Evolutionary conservation across 1,140 invertebrate species (phyloP).

Genomic region (Coenobita brevimanus): DNA sequence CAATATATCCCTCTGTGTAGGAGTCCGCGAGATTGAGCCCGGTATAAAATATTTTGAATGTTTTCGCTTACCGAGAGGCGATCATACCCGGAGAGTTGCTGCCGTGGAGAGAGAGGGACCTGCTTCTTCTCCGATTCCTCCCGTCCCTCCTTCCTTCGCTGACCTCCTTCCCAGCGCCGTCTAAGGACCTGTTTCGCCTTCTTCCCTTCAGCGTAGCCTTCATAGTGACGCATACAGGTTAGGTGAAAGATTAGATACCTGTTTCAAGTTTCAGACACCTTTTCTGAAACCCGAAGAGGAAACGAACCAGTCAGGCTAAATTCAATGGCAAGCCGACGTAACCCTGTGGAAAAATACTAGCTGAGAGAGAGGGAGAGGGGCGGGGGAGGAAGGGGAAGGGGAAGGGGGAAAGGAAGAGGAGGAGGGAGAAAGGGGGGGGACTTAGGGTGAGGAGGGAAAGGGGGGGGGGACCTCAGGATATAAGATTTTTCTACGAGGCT

Average conservation of each 20-base stretch:
- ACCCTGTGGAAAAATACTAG: too few species aligned
- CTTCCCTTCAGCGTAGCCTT: neutral
- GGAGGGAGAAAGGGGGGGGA: neutral
- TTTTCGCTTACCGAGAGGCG: slow-evolving; percentile 43
- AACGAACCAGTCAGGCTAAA: too few species aligned
- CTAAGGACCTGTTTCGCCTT: neutral
- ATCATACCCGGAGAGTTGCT: slow-evolving; percentile 45
- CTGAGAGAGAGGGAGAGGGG: slow-evolving; percentile 18
- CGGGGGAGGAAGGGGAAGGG: neutral
- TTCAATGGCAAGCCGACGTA: too few species aligned
- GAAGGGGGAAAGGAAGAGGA: neutral
- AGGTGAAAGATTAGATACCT: too few species aligned
- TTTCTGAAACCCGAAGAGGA: neutral
- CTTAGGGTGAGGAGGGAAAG: neutral
- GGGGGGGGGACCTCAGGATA: neutral
- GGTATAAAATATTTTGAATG: slow-evolving; percentile 63
- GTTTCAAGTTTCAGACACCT: too few species aligned
- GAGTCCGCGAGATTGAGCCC: slow-evolving; percentile 56
- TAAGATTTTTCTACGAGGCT: slow-evolving; percentile 33
- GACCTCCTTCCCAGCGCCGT: neutral
- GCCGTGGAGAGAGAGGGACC: neutral
- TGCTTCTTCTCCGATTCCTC: neutral
- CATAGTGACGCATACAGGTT: neutral
- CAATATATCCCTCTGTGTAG: slow-evolving; percentile 41
- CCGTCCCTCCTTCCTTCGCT: neutral